Evolutionary conservation across 1,140 invertebrate genomes (phyloP).

Genomic region (Eumaeus atala): DNA sequence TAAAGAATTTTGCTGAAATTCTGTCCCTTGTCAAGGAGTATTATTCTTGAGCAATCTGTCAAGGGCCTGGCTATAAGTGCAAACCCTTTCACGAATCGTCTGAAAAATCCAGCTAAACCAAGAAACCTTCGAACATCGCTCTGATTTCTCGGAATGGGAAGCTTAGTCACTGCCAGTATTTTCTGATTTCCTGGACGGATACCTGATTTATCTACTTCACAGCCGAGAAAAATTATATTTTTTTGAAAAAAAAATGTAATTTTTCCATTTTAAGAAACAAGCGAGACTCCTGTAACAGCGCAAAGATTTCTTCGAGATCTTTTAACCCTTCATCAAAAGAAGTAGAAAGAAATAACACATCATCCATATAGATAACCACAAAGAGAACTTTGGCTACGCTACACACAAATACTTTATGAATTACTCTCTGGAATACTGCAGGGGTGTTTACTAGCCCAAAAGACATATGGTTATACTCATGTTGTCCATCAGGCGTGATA

Average conservation of each 20-base stretch:
- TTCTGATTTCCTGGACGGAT: not conserved
- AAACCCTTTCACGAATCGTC: conserved; percentile 19
- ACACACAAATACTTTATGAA: not conserved
- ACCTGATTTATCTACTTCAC: not conserved
- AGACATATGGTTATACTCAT: not conserved
- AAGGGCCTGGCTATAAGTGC: conserved; percentile 16
- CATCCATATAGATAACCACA: not conserved
- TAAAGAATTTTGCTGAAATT: conserved; percentile 13
- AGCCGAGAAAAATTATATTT: not conserved
- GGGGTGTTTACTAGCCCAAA: conserved; percentile 8
- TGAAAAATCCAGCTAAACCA: conserved; percentile 17
- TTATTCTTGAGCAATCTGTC: conserved; percentile 17
- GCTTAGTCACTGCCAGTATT: not conserved
- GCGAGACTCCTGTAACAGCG: too few relatives aligned
- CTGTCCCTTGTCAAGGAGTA: conserved; percentile 16
- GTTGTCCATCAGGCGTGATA: conserved; percentile 7
- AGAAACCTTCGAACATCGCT: not conserved
- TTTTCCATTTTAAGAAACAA: too few relatives aligned
- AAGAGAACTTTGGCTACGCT: not conserved
- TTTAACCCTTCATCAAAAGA: too few relatives aligned
- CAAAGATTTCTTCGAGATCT: too few relatives aligned
- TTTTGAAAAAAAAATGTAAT: not conserved
- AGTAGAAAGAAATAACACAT: too few relatives aligned
- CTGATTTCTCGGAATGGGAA: conserved; percentile 2
- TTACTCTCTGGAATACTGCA: not conserved